Percentiles rank a stretch among this genome's conserved stretches.
Evolutionary conservation across 2,888 invertebrate genomes (phyloP).

Genomic region (Exephanes ischioxanthus): DNA sequence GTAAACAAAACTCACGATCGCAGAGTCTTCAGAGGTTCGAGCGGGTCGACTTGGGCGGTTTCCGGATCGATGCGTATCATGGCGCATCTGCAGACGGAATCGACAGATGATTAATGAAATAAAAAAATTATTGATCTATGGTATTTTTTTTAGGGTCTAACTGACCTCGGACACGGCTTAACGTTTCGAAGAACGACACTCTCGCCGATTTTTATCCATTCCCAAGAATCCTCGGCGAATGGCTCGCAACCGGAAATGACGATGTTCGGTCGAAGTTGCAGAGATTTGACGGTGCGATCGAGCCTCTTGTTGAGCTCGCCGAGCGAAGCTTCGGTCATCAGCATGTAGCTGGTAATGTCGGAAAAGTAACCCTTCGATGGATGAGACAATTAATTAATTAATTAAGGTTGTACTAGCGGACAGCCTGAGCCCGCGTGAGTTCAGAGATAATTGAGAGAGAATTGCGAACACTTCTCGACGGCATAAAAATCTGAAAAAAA

Average conservation of each 20-base stretch:
- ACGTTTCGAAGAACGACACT: constrained; percentile 85
- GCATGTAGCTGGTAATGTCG: constrained; percentile 86
- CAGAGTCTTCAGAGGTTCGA: constrained; percentile 86
- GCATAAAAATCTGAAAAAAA: no score
- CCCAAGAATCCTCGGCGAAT: constrained; percentile 87
- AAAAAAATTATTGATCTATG: neutral
- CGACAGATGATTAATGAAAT: neutral
- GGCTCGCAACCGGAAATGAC: constrained; percentile 85
- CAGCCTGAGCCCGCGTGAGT: no score
- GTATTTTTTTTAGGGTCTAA: neutral
- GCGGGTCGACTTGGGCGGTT: constrained; percentile 84
- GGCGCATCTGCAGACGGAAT: constrained; percentile 81
- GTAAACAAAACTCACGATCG: constrained; percentile 83
- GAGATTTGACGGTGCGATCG: constrained; percentile 82
- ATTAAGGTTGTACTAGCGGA: no score
- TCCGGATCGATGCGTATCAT: constrained; percentile 85
- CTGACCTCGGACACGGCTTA: constrained; percentile 87
- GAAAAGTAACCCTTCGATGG: constrained; percentile 85
- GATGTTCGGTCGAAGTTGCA: constrained; percentile 87
- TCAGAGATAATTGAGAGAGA: no score
- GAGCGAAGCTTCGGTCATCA: constrained; percentile 86
- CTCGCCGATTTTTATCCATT: constrained; percentile 87
- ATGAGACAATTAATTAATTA: no score
- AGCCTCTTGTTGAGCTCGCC: constrained; percentile 86
- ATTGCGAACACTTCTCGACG: no score